Base-by-base conservation (phyloP, 2,113 vertebrate genomes). In the Herpetotheres cachinnans region DNA sequence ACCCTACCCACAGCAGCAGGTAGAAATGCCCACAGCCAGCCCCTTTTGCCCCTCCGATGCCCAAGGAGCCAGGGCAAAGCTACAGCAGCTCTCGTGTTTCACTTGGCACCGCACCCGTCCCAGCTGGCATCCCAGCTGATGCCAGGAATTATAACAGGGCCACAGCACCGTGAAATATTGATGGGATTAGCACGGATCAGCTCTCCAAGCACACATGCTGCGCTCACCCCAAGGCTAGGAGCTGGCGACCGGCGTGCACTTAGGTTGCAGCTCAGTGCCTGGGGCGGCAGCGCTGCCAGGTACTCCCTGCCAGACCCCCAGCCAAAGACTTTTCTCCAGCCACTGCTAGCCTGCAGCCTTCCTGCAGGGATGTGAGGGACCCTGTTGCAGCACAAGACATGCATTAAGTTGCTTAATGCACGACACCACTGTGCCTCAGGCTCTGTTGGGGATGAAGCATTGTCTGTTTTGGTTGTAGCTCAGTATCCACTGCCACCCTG, bases 161-260 rank as follows among this genome's bases (percentile, higher is more conserved):
- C 93, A 94, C 13, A 26, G 50, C 27, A 2, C 80, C 38, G 59
- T 96, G 86, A 94, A 95, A 95, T 95, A 92, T 95, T 95, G 88
- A 93, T 93, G 94, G 95, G 94, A 95, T 96, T 97, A 95, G 90
- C 2, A 1, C 8, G 16, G 96, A 93, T 97, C 95, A 97, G 80
- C 86, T 97, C 91, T 97, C 83, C 65, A 70, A 25, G 89, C 27
- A 1, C 80, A 30, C 76, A 38, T 0, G 47, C 89, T 17, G 47
- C 1, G 1, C 91, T 85, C 20, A 1, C 80, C 89, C 81, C 1
- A 7, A 79, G 91, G 65, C 84, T 1, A 5, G 66, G 82, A 85
- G 89, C 49, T 4, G 0, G 38, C 2, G 8, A 46, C 66, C 86
- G 19, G 78, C 2, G 0, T 2, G 8, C 30, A 8, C 83, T 94